Evolutionary conservation across 2,888 invertebrate genomes (phyloP).

Genomic region (Rotaria magnacalcarata): DNA sequence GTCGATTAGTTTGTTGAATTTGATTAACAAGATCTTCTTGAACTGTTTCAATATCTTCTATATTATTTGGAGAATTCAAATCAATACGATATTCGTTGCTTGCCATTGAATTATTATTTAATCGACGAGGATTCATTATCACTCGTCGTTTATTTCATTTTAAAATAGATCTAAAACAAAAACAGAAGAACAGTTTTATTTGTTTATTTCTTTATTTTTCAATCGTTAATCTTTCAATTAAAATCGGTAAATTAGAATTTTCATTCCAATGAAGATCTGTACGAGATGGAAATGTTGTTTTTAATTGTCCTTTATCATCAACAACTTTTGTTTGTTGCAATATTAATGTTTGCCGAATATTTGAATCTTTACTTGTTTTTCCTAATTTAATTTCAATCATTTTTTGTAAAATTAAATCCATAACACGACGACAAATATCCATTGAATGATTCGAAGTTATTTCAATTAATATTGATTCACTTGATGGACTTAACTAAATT

Average conservation of each 20-base stretch:
- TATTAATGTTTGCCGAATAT: conserved; percentile 49
- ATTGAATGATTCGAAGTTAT: conserved; percentile 71
- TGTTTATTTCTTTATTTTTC: too few relatives aligned
- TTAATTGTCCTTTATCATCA: conserved; percentile 69
- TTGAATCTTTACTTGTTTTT: conserved; percentile 50
- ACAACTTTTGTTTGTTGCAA: conserved; percentile 71
- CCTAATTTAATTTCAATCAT: conserved; percentile 58
- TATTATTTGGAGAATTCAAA: background rate
- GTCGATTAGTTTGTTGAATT: background rate
- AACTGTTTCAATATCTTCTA: background rate
- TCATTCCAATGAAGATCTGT: conserved; percentile 64
- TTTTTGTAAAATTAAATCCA: conserved; percentile 69
- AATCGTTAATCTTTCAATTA: background rate
- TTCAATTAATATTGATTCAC: conserved; percentile 68
- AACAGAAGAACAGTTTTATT: background rate
- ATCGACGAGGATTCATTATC: conserved; percentile 16
- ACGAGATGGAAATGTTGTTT: conserved; percentile 74
- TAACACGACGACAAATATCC: conserved; percentile 66
- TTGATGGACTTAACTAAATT: conserved; percentile 64
- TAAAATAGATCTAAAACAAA: background rate
- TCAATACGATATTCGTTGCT: background rate
- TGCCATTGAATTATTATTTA: background rate
- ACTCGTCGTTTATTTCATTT: background rate
- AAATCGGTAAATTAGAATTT: background rate
- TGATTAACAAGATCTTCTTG: background rate